These are phyloP conservation scores for Rotaria sp. DNA, from an alignment of 2,888 invertebrate species.

Conservation along the genomic window DNA sequence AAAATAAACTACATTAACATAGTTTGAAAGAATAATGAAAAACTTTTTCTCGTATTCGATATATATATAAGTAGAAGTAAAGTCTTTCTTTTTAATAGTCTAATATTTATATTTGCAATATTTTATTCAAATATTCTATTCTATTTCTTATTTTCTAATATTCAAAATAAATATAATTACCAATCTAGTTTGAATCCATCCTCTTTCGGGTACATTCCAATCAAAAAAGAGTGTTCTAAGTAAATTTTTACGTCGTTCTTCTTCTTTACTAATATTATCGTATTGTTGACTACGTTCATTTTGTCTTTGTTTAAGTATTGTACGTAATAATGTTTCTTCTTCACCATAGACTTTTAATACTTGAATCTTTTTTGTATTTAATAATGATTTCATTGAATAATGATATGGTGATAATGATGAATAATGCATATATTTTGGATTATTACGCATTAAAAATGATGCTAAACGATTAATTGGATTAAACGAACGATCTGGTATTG, in stretches of 20 bases:
- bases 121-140: too few species aligned
- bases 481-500: conserved; percentile 48
- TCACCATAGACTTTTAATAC: conserved; percentile 53
- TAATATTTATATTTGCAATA: too few species aligned
- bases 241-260: conserved; percentile 20
- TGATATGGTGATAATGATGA: conserved; percentile 55
- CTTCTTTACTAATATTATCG: neutral
- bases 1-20: too few species aligned
- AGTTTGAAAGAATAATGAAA: too few species aligned
- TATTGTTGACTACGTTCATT: conserved; percentile 27
- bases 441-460: conserved; percentile 55
- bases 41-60: too few species aligned
- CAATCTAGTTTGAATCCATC: conserved; percentile 31
- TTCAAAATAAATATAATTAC: neutral
- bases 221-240: conserved; percentile 26
- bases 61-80: too few species aligned
- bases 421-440: conserved; percentile 54
- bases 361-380: conserved; percentile 50
- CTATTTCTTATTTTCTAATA: too few species aligned
- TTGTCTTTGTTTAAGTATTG: conserved; percentile 34
- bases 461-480: conserved; percentile 55
- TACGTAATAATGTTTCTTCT: conserved; percentile 43
- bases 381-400: conserved; percentile 49
- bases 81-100: too few species aligned
- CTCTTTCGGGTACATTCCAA: conserved; percentile 34